Evolutionary conservation across 2,888 invertebrate genomes (phyloP).

Genomic region (Himalopsyche kuldschensis): DNA sequence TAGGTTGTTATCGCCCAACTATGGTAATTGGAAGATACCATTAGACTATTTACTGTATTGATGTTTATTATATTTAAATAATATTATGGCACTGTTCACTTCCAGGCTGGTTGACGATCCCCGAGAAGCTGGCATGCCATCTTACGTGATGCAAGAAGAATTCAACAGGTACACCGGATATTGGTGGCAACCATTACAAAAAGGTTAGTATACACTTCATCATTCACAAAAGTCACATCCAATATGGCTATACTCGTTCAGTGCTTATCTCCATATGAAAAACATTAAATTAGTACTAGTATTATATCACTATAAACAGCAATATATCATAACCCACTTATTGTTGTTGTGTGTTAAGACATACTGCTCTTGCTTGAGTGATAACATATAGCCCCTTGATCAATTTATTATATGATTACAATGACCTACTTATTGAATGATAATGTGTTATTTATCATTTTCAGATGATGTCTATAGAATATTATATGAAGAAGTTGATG

Average conservation of each 20-base stretch:
- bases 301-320: too few species aligned
- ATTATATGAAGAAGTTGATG: slow-evolving; percentile 85
- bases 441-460: slow-evolving; percentile 38
- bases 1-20: not conserved
- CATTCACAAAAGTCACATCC: not conserved
- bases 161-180: slow-evolving; percentile 95
- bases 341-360: not conserved
- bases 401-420: not conserved
- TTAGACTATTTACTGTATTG: not conserved
- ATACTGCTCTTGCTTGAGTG: too few species aligned
- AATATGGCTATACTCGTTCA: not conserved
- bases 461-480: slow-evolving; percentile 77
- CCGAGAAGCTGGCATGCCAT: slow-evolving; percentile 90
- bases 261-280: too few species aligned
- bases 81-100: not conserved
- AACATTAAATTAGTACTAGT: too few species aligned
- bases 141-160: slow-evolving; percentile 98
- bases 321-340: not conserved
- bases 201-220: slow-evolving; percentile 51
- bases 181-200: slow-evolving; percentile 92
- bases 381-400: not conserved
- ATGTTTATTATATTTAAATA: not conserved
- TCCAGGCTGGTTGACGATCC: slow-evolving; percentile 75
- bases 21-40: not conserved
- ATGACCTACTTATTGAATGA: too few species aligned